Evolutionary conservation across 1,140 invertebrate genomes (phyloP), one percentile per base, ranked within the genome.

Genomic region (Pseudomyrmex cubaensis): DNA sequence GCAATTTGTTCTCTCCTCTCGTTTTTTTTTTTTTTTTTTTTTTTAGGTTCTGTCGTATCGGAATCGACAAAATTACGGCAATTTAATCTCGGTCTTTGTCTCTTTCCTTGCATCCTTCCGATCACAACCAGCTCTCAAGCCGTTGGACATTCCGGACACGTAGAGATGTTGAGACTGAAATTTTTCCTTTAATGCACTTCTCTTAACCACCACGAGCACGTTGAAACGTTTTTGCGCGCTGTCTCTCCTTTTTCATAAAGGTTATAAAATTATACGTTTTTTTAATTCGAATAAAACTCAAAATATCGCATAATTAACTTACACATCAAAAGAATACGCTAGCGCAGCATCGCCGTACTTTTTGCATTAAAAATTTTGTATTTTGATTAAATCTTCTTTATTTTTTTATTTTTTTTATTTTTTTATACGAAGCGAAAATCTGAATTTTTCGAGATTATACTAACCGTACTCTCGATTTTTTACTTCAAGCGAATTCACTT

Each of bases 1-100:
- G 10, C 5, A 10, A 15, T 54, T 77, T 63, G 70, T 78, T 86
- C 77, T 17, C 48, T 17, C 52, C 44, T n/a, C n/a, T n/a, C n/a
- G n/a, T 52, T 20, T 20, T 20, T 20, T 20, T 20, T 20, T 20
- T 20, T 35, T 5, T 66, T 63, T 54, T 63, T 57, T 46, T 35
- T 0, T 66, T 63, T 59, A 4, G 5, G 5, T 35, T 35, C 35
- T 7, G 35, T 22, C 62, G 85, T 87, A 90, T 90, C 87, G 82
- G 59, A 25, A 25, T 25, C 25, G 25, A 46, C 20, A 78, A 83
- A 90, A 89, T 89, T 88, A 85, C 83, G 66, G 85, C 66, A 77
- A 87, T 87, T 91, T 89, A 88, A 90, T 90, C 89, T 84, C 85
- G 77, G 78, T 90, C 89, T 85, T 85, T 46, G 46, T 64, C 63